Conservation (phyloP, 2,888 invertebrate species). For the Limnephilus auricula region DNA sequence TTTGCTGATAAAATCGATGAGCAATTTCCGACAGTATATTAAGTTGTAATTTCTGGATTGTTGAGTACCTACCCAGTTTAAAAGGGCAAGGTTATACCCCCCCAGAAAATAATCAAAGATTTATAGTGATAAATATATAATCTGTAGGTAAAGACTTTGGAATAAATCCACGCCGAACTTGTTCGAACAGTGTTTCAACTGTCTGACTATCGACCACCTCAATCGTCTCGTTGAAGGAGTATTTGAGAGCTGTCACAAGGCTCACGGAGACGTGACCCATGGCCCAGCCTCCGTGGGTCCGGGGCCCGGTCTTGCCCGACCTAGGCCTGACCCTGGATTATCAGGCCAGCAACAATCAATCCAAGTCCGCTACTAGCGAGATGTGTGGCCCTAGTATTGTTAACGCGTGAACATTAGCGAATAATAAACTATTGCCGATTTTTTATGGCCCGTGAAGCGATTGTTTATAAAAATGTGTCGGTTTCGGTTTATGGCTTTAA, state of each 20-base stretch:
- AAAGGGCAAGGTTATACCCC: not conserved
- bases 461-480: constrained; percentile 53
- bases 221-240: not conserved
- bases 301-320: constrained; percentile 3
- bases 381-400: constrained; percentile 22
- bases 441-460: constrained; percentile 51
- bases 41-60: not conserved
- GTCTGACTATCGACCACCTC: not conserved
- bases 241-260: not conserved
- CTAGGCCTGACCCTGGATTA: constrained; percentile 37
- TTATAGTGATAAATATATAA: not conserved
- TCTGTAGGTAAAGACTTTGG: not conserved
- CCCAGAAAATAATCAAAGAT: not conserved
- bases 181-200: not conserved
- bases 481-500: constrained; percentile 35
- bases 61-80: not conserved
- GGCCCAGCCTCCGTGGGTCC: not conserved
- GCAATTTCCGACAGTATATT: not conserved
- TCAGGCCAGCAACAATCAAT: constrained; percentile 13
- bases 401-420: constrained; percentile 57
- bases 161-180: not conserved
- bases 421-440: constrained; percentile 51
- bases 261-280: not conserved
- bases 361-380: not conserved
- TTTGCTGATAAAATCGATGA: too few species aligned